These are phyloP conservation scores for Leuciscus idus DNA, from an alignment of 2,113 vertebrate species.

Conservation along the genomic window DNA sequence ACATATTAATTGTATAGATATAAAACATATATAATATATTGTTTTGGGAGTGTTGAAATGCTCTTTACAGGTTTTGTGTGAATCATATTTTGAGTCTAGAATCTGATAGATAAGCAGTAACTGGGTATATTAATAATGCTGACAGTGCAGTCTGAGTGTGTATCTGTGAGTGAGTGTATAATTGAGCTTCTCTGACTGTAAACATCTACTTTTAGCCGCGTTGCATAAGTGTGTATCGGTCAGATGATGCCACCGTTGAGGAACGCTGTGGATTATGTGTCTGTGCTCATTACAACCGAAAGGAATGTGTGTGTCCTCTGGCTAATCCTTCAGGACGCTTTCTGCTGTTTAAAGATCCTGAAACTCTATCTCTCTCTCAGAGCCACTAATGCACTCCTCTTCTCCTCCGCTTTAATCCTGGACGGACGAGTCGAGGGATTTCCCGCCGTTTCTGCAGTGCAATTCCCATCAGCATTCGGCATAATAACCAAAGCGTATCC, in stretches of 20 bases:
- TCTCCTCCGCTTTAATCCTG: not conserved
- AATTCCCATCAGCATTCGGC: not conserved
- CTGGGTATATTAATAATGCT: no score
- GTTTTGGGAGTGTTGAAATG: not conserved
- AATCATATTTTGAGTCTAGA: not conserved
- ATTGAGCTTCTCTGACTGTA: not conserved
- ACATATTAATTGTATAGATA: no score
- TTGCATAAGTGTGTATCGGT: conserved; percentile 17
- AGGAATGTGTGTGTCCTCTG: conserved; percentile 61
- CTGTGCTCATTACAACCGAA: conserved; percentile 54
- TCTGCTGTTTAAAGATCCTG: conserved; percentile 7
- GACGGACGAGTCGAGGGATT: not conserved
- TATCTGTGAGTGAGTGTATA: not conserved
- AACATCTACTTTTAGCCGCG: conserved; percentile 40
- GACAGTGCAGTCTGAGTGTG: not conserved
- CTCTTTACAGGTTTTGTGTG: not conserved
- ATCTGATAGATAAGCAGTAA: not conserved
- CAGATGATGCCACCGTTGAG: not conserved
- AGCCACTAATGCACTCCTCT: conserved; percentile 13
- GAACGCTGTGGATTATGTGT: conserved; percentile 57
- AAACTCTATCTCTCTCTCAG: conserved; percentile 18
- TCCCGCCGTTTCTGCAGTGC: not conserved
- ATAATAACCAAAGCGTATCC: not conserved
- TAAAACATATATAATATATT: no score
- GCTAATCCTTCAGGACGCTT: conserved; percentile 4